Evolutionary conservation across 2,113 vertebrate species (phyloP).

Genomic region (Dicrurus megarhynchus): DNA sequence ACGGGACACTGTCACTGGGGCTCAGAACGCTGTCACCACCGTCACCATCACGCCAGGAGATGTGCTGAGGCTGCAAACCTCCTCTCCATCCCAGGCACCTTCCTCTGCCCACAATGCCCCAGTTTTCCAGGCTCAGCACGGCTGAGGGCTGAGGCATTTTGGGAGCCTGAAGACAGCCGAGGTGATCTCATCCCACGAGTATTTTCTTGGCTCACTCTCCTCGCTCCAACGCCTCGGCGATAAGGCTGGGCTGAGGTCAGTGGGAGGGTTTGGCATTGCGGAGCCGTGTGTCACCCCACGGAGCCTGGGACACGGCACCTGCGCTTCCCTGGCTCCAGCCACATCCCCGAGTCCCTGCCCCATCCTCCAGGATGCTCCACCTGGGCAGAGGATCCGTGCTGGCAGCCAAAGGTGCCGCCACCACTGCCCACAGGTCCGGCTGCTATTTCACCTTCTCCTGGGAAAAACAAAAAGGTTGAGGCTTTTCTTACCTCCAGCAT

Average conservation of each 20-base stretch:
- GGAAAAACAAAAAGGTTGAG: not conserved
- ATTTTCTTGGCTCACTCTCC: constrained; percentile 45
- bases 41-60: fast-evolving
- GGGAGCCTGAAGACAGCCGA: not conserved
- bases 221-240: not conserved
- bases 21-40: not conserved
- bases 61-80: not conserved
- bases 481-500: not conserved
- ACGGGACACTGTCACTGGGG: not conserved
- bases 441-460: not conserved
- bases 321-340: fast-evolving
- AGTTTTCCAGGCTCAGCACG: not conserved
- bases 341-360: fast-evolving
- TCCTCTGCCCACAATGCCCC: not conserved
- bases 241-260: constrained; percentile 32
- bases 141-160: not conserved
- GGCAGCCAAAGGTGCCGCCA: not conserved
- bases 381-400: fast-evolving
- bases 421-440: fast-evolving
- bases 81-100: not conserved
- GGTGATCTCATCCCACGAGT: constrained; percentile 35
- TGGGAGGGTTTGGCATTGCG: constrained; percentile 31
- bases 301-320: not conserved
- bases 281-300: not conserved
- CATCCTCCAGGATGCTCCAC: not conserved